phyloP scores from a whole-genome alignment of 1,140 invertebrate species.

The Ephestia elutella region DNA sequence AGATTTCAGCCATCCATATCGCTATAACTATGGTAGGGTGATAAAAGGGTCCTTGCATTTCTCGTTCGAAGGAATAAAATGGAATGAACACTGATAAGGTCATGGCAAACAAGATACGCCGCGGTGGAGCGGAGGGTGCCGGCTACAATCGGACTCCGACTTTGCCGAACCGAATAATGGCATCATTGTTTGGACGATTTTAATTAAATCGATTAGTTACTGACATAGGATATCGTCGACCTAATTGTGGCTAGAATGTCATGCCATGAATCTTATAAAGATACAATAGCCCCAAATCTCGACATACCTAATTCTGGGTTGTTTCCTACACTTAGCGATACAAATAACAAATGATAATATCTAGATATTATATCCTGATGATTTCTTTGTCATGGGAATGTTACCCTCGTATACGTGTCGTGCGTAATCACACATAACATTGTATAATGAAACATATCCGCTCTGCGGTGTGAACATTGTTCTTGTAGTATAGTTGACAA shows the following conservation, averaged over 20 bases:
- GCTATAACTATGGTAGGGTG: background rate
- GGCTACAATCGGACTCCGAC: constrained; percentile 26
- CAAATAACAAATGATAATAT: too few relatives aligned
- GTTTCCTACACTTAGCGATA: too few relatives aligned
- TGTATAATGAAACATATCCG: constrained; percentile 3
- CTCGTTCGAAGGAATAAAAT: constrained; percentile 11
- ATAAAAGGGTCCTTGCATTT: constrained; percentile 9
- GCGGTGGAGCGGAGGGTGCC: constrained; percentile 11
- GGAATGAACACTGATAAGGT: constrained; percentile 16
- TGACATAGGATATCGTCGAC: constrained; percentile 34
- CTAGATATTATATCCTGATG: background rate
- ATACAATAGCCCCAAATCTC: too few relatives aligned
- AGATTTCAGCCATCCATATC: background rate
- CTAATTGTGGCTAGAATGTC: constrained; percentile 2
- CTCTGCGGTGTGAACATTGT: constrained; percentile 1
- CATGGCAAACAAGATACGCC: constrained; percentile 18
- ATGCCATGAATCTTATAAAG: background rate
- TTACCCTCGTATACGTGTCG: background rate
- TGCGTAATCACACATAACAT: constrained; percentile 6
- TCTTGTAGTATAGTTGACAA: background rate
- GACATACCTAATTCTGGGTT: too few relatives aligned
- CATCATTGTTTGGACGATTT: constrained; percentile 44
- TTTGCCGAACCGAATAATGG: constrained; percentile 28
- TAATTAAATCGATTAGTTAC: constrained; percentile 54
- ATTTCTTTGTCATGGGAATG: background rate